Percentiles rank a stretch among this genome's conserved stretches.
phyloP scores from a whole-genome alignment of 2,797 vertebrate species.

The Crotalus adamanteus region DNA sequence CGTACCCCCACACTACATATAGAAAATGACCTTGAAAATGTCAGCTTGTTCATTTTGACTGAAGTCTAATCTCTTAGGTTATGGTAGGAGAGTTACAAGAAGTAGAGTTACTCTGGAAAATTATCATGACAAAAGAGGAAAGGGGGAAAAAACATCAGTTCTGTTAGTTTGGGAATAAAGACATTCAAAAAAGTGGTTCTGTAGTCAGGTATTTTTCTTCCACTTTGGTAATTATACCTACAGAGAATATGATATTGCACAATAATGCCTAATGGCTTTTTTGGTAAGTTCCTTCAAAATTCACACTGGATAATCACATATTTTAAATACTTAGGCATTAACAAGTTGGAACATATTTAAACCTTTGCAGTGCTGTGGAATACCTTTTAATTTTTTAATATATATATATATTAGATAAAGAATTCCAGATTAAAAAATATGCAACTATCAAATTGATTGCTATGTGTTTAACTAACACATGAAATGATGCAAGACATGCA shows the following conservation, averaged over 20 bases:
- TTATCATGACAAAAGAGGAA: constrained; percentile 60
- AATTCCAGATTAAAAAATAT: constrained; percentile 34
- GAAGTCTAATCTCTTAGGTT: constrained; percentile 66
- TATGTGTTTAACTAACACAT: constrained; percentile 26
- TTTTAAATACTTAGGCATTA: constrained; percentile 56
- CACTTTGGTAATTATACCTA: constrained; percentile 59
- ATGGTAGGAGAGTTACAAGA: constrained; percentile 53
- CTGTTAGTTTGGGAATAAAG: constrained; percentile 50
- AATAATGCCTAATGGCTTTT: constrained; percentile 58
- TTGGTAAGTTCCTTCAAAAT: constrained; percentile 58
- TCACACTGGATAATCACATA: constrained; percentile 43
- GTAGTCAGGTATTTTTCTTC: constrained; percentile 47
- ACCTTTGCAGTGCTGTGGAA: constrained; percentile 36
- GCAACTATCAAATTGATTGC: constrained; percentile 20
- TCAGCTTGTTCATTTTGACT: constrained; percentile 66
- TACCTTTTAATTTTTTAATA: neutral
- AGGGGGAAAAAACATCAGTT: constrained; percentile 51
- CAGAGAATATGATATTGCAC: constrained; percentile 62
- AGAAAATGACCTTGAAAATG: constrained; percentile 71
- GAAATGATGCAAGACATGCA: neutral
- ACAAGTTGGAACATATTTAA: constrained; percentile 55
- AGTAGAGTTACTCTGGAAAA: constrained; percentile 60
- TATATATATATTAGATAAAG: constrained; percentile 18
- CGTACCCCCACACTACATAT: constrained; percentile 62
- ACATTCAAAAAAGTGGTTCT: constrained; percentile 48